phyloP scores from a whole-genome alignment of 2,888 invertebrate species.

The Hirtodrosophila cameraria region DNA sequence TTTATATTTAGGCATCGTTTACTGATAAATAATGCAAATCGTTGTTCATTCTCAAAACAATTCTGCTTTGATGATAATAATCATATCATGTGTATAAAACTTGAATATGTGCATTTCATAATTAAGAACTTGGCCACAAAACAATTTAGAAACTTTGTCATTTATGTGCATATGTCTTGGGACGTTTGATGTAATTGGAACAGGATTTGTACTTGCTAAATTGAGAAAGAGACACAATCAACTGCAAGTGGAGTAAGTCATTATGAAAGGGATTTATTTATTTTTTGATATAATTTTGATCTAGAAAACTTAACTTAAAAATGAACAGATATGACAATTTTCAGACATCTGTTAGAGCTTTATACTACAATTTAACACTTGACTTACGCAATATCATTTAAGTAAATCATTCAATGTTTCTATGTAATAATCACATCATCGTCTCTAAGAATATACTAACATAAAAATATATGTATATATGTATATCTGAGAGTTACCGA shows the following conservation, averaged over 20 bases:
- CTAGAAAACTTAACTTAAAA: too few relatives aligned
- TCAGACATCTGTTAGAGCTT: too few relatives aligned
- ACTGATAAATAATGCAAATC: conserved; percentile 13
- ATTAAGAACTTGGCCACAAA: too few relatives aligned
- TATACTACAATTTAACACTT: not conserved
- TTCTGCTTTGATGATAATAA: not conserved
- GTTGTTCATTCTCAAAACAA: not conserved
- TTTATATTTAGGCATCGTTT: conserved; percentile 5
- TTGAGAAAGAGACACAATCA: too few relatives aligned
- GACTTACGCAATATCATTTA: not conserved
- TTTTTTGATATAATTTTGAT: too few relatives aligned
- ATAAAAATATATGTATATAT: not conserved
- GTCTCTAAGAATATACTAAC: not conserved
- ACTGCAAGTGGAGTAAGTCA: too few relatives aligned
- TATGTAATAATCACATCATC: not conserved
- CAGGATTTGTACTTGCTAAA: too few relatives aligned
- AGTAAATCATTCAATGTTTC: conserved; percentile 13
- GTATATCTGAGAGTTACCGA: not conserved
- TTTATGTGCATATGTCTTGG: too few relatives aligned
- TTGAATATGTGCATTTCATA: not conserved
- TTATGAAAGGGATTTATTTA: too few relatives aligned
- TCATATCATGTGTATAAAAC: not conserved
- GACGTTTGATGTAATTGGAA: too few relatives aligned
- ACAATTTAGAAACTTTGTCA: too few relatives aligned
- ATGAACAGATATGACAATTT: too few relatives aligned